Evolutionary conservation across 2,113 vertebrate species (phyloP).

Genomic region (Chauna torquata): DNA sequence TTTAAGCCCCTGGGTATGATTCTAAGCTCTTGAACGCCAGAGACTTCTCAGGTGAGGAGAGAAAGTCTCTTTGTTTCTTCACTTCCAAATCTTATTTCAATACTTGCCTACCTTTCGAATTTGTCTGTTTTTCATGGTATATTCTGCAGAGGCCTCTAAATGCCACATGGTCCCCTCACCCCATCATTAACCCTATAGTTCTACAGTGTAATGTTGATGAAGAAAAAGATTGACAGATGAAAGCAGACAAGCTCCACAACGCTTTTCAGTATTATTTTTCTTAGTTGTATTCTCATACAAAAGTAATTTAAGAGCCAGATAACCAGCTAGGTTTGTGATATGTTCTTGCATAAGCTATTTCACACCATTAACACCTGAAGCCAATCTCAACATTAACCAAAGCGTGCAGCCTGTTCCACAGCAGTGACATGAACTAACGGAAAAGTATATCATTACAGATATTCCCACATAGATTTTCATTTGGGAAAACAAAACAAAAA

Average conservation of each 20-base stretch:
- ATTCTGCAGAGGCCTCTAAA: not conserved
- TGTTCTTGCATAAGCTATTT: not conserved
- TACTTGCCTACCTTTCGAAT: not conserved
- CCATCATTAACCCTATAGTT: not conserved
- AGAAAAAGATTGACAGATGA: not conserved
- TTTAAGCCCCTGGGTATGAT: not conserved
- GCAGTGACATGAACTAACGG: not conserved
- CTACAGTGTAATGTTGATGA: not conserved
- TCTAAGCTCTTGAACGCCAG: not conserved
- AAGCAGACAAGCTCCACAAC: not conserved
- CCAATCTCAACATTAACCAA: not conserved
- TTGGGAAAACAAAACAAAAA: not conserved
- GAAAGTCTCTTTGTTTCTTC: not conserved
- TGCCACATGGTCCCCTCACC: too few relatives aligned
- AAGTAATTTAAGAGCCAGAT: not conserved
- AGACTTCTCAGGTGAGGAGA: not conserved
- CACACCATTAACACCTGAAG: not conserved
- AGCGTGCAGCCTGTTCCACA: not conserved
- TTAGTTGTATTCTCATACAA: not conserved
- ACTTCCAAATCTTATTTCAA: not conserved
- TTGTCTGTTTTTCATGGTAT: not conserved
- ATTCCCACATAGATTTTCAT: not conserved
- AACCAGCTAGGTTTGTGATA: not conserved
- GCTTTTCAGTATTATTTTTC: not conserved
- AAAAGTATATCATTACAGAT: not conserved